A percentile compares a stretch with the other conserved stretches of the same genome.
phyloP scores from a whole-genome alignment of 2,888 invertebrate species.

The Alentia gelatinosa region DNA sequence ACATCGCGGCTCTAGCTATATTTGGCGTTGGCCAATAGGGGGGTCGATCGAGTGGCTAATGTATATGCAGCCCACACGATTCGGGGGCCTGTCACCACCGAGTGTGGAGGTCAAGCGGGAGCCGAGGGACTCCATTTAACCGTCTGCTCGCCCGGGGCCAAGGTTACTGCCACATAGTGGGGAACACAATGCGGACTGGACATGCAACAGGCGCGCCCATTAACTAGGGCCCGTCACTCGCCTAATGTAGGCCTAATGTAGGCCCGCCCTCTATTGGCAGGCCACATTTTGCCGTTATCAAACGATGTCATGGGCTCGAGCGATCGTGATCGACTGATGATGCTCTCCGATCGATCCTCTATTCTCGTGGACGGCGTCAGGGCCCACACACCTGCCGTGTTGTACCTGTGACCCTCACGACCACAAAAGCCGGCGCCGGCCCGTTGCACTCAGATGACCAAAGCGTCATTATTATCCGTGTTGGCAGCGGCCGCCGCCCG shows the following conservation, averaged over 20 bases:
- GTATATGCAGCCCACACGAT: background rate
- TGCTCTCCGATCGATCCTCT: background rate
- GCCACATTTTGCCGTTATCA: background rate
- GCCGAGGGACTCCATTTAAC: background rate
- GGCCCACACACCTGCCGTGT: background rate
- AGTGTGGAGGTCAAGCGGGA: background rate
- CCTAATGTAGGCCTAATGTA: background rate
- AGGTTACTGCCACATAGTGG: background rate
- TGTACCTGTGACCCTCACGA: background rate
- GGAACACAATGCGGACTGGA: background rate
- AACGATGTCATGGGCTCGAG: slow-evolving; percentile 23
- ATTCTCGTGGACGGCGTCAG: background rate
- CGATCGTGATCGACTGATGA: background rate
- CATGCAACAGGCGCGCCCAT: slow-evolving; percentile 9
- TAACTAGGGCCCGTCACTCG: background rate
- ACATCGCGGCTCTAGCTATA: background rate
- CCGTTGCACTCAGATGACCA: slow-evolving; percentile 16
- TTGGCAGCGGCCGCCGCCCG: background rate
- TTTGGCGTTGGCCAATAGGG: slow-evolving; percentile 11
- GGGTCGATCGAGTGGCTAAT: background rate
- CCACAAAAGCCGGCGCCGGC: background rate
- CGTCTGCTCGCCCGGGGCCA: background rate
- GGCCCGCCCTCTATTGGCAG: background rate
- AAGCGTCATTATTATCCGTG: background rate
- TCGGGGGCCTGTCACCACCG: background rate